phyloP scores from a whole-genome alignment of 1,140 invertebrate genomes.

The Proctacanthus coquilletti region DNA sequence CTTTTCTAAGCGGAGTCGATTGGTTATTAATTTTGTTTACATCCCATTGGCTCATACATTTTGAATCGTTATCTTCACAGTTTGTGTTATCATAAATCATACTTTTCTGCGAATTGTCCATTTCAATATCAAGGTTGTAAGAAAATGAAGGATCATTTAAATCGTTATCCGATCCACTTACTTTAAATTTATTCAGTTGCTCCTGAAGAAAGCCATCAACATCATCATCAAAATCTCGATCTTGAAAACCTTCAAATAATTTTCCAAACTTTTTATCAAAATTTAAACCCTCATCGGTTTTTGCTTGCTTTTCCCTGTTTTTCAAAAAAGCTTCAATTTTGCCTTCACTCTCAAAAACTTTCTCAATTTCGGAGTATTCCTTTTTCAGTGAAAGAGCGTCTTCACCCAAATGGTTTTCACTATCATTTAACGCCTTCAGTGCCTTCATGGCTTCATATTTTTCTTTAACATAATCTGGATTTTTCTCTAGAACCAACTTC shows the following conservation, averaged over 20 bases:
- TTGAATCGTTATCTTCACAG: not conserved
- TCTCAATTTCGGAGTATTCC: not conserved
- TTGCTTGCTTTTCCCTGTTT: not conserved
- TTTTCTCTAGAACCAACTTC: not conserved
- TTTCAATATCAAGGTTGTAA: not conserved
- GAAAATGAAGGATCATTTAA: not conserved
- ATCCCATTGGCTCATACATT: slow-evolving; percentile 1
- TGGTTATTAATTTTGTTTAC: not conserved
- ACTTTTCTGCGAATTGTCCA: not conserved
- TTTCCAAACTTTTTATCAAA: not conserved
- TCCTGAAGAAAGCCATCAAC: slow-evolving; percentile 1
- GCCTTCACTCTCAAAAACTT: not conserved
- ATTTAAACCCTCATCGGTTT: not conserved
- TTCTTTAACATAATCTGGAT: not conserved
- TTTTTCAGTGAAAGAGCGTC: not conserved
- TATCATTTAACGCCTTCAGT: not conserved
- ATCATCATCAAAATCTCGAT: not conserved
- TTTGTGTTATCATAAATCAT: not conserved
- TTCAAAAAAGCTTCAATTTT: not conserved
- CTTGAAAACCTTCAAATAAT: not conserved
- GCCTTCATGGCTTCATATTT: not conserved
- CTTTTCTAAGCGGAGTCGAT: not conserved
- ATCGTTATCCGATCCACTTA: too few relatives aligned
- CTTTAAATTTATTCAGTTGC: not conserved
- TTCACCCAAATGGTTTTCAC: not conserved